A percentile compares a stretch with the other conserved stretches of the same genome.
Conservation (phyloP, 2,113 vertebrate species). For the Pandion haliaetus region DNA sequence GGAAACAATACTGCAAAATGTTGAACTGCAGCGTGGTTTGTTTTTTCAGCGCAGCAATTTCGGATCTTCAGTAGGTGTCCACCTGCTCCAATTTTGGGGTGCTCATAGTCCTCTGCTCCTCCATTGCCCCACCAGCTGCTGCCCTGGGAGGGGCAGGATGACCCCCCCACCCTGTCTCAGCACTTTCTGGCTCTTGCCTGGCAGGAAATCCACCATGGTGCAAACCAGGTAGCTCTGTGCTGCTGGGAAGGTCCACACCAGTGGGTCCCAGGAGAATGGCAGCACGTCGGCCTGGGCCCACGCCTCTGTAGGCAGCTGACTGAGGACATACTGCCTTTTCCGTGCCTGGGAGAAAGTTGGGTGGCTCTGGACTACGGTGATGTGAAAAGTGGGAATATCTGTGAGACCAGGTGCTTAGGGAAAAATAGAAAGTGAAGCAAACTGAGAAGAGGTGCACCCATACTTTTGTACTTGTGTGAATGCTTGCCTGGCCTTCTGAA, state of each 20-base stretch:
- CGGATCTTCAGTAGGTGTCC: neutral
- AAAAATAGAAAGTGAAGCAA: neutral
- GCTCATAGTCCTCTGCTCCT: neutral
- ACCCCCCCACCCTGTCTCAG: neutral
- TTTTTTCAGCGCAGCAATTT: neutral
- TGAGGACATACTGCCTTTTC: neutral
- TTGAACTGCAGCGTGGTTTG: neutral
- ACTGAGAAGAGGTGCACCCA: neutral
- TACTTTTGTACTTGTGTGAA: neutral
- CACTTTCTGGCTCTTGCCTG: accelerated
- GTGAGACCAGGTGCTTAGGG: neutral
- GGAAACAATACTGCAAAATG: neutral
- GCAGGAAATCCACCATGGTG: neutral
- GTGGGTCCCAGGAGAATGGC: neutral
- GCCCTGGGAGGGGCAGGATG: neutral
- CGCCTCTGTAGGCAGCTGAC: neutral
- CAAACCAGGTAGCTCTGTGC: neutral
- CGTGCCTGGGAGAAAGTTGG: neutral
- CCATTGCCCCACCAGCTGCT: neutral
- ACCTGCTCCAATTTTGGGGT: neutral
- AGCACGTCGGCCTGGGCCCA: accelerated
- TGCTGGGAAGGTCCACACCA: accelerated
- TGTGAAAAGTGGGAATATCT: neutral
- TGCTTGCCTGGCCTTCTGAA: neutral
- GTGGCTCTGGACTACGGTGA: neutral